Conservation (phyloP, 2,113 vertebrate species). For the Myrmecobius fasciatus region DNA sequence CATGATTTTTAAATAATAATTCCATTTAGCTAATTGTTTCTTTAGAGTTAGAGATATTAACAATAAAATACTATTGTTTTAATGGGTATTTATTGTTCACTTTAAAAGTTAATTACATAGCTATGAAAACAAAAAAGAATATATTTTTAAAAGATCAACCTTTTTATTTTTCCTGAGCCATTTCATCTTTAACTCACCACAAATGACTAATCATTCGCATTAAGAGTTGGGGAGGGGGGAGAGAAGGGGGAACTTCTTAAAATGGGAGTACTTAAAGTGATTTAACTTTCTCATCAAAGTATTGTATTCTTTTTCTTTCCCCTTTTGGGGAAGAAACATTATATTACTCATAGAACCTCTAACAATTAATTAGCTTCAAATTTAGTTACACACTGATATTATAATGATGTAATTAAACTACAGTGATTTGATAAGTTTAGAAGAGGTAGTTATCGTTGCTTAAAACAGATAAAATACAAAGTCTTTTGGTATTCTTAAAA, state of each 20-base stretch:
- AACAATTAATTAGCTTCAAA: neutral
- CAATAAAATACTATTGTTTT: neutral
- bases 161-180: neutral
- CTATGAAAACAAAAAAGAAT: neutral
- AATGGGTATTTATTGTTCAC: neutral
- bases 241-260: neutral
- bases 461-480: neutral
- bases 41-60: neutral
- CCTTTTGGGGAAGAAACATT: neutral
- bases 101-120: neutral
- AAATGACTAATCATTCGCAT: neutral
- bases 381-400: neutral
- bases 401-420: neutral
- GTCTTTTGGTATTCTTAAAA: neutral
- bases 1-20: neutral
- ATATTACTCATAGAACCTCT: neutral
- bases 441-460: neutral
- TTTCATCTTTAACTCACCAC: neutral
- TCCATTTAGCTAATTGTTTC: neutral
- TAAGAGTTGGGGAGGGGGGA: neutral
- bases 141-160: too few species aligned
- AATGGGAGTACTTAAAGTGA: neutral
- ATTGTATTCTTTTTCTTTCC: neutral
- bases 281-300: neutral
- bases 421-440: neutral